Conservation (phyloP, 92 coral and sea anemone species). For the Plumapathes pennacea region DNA sequence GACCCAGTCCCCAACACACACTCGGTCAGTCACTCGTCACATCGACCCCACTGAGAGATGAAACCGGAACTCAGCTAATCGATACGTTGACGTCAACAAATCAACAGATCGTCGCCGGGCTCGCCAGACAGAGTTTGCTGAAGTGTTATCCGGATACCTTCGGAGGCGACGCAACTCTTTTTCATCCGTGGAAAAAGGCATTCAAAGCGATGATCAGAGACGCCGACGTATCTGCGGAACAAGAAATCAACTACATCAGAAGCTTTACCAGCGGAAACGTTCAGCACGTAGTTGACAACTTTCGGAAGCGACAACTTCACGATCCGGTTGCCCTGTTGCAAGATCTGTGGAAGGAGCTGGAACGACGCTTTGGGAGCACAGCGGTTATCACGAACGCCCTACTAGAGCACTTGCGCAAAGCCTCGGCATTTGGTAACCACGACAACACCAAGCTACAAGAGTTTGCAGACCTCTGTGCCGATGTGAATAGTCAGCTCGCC, state of each 20-base stretch:
- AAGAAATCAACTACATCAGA: constrained; percentile 41
- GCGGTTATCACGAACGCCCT: constrained; percentile 34
- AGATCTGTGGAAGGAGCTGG: constrained; percentile 43
- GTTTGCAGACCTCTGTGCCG: constrained; percentile 56
- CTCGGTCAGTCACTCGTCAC: constrained; percentile 14
- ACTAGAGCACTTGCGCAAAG: constrained; percentile 23
- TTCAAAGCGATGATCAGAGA: constrained; percentile 49
- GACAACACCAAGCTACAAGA: constrained; percentile 27
- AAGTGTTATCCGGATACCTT: constrained; percentile 43
- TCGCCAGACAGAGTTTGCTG: constrained; percentile 29
- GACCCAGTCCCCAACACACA: no score
- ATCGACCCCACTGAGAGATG: constrained; percentile 24
- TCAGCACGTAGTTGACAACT: constrained; percentile 39
- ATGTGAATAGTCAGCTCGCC: constrained; percentile 35
- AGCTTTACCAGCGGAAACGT: constrained; percentile 39
- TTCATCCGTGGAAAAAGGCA: constrained; percentile 49
- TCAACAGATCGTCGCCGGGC: constrained; percentile 40
- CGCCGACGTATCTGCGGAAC: constrained; percentile 32
- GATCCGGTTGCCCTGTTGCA: constrained; percentile 43
- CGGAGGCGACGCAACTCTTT: constrained; percentile 38
- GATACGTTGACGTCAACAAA: constrained; percentile 30
- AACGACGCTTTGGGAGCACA: constrained; percentile 42
- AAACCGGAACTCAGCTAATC: constrained; percentile 25
- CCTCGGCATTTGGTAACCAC: constrained; percentile 26
- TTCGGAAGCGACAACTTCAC: constrained; percentile 28